phyloP scores from a whole-genome alignment of 2,888 invertebrate genomes.

The Tanypteryx hageni region DNA sequence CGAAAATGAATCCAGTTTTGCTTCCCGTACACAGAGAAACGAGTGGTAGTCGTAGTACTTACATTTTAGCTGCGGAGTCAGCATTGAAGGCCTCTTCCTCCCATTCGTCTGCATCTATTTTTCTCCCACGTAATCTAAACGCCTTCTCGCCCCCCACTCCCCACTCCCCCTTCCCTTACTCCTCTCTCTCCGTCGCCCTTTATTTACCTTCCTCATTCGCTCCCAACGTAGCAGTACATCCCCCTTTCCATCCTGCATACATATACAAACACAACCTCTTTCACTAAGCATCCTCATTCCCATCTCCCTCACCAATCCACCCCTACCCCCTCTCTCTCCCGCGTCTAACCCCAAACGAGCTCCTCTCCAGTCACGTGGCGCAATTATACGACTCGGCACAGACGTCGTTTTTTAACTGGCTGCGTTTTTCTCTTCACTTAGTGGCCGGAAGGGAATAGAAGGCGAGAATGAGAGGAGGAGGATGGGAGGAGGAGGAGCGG shows the following conservation, averaged over 20 bases:
- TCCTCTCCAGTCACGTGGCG: conserved; percentile 17
- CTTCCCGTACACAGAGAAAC: conserved; percentile 13
- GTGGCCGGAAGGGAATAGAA: not conserved
- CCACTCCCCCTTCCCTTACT: not conserved
- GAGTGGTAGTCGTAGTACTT: not conserved
- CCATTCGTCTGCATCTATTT: conserved; percentile 6
- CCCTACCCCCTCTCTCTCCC: not conserved
- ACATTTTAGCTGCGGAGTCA: conserved; percentile 11
- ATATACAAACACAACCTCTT: not conserved
- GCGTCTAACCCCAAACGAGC: conserved; percentile 31
- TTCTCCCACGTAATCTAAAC: conserved; percentile 12
- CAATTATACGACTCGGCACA: conserved; percentile 26
- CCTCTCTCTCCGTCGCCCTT: not conserved
- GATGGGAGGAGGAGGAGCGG: too few species aligned
- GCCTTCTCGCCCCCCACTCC: not conserved
- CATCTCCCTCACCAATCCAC: too few species aligned
- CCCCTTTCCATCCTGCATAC: too few species aligned
- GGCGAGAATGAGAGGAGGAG: too few species aligned
- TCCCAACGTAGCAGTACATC: not conserved
- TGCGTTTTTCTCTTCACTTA: conserved; percentile 23
- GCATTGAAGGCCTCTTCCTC: conserved; percentile 13
- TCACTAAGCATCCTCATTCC: not conserved
- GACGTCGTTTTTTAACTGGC: conserved; percentile 35
- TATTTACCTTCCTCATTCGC: not conserved
- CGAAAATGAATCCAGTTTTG: conserved; percentile 10